Evolutionary conservation across 2,797 vertebrate species (phyloP).

Genomic region (Peromyscus eremicus): DNA sequence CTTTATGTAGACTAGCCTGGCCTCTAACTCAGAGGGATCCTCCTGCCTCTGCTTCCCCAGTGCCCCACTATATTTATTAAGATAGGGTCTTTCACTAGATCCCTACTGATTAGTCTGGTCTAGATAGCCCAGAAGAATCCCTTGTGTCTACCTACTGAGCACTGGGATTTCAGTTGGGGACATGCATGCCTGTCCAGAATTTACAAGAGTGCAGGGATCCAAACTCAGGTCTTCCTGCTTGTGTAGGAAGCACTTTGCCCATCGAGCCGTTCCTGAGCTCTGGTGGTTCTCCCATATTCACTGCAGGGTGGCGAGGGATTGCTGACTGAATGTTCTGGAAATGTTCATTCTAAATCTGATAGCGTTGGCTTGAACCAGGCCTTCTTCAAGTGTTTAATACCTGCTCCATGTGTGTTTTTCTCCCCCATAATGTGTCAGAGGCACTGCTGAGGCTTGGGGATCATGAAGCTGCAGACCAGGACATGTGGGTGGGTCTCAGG

Average conservation of each 20-base stretch:
- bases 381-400: neutral
- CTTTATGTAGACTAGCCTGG: neutral
- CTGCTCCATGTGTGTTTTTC: fast-evolving
- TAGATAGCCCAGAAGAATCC: neutral
- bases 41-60: neutral
- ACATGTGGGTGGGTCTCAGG: fast-evolving
- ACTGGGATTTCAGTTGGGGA: neutral
- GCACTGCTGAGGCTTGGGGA: neutral
- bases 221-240: neutral
- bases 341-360: neutral
- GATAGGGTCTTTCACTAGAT: neutral
- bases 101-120: neutral
- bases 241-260: neutral
- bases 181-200: neutral
- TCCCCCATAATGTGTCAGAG: neutral
- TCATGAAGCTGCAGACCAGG: neutral
- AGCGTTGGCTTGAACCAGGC: fast-evolving
- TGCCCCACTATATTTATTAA: neutral
- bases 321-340: fast-evolving
- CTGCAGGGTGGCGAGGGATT: neutral
- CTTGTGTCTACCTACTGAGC: neutral
- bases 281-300: no score
- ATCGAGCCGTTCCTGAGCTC: neutral
- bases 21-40: neutral
- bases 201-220: neutral